Evolutionary conservation across 2,113 vertebrate genomes (phyloP).

Genomic region (Dolichotis patagonum): DNA sequence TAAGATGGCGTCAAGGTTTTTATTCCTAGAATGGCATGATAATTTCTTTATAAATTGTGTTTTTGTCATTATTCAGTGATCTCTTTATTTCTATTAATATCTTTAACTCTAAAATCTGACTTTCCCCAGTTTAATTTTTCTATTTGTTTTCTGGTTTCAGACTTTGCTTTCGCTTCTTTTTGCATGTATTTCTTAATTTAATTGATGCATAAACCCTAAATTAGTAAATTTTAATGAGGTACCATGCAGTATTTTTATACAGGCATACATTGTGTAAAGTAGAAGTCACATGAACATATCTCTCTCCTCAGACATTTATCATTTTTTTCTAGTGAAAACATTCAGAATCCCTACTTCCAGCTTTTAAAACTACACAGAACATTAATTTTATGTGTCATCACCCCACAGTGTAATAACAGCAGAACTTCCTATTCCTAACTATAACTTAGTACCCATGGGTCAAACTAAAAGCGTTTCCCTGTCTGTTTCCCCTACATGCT

Average conservation of each 20-base stretch:
- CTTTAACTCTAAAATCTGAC: not conserved
- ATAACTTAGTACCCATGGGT: not conserved
- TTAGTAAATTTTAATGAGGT: not conserved
- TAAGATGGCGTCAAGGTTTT: not conserved
- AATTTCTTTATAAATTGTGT: not conserved
- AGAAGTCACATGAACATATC: not conserved
- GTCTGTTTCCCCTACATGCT: no score
- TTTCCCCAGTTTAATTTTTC: not conserved
- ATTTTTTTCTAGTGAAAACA: not conserved
- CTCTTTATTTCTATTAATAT: not conserved
- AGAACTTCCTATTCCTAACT: not conserved
- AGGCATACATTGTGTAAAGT: not conserved
- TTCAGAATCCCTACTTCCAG: not conserved
- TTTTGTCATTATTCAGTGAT: not conserved
- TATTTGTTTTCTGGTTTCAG: not conserved
- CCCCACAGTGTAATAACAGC: not conserved
- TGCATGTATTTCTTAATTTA: not conserved
- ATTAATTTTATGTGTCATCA: not conserved
- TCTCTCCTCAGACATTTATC: not conserved
- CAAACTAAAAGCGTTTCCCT: not conserved
- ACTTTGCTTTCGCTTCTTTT: not conserved
- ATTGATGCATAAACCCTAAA: not conserved
- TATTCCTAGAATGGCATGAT: not conserved
- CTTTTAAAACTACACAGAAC: not conserved
- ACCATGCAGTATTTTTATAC: not conserved